Conservation (phyloP, 2,113 vertebrate genomes). For the Myanophis thanlyinensis region DNA sequence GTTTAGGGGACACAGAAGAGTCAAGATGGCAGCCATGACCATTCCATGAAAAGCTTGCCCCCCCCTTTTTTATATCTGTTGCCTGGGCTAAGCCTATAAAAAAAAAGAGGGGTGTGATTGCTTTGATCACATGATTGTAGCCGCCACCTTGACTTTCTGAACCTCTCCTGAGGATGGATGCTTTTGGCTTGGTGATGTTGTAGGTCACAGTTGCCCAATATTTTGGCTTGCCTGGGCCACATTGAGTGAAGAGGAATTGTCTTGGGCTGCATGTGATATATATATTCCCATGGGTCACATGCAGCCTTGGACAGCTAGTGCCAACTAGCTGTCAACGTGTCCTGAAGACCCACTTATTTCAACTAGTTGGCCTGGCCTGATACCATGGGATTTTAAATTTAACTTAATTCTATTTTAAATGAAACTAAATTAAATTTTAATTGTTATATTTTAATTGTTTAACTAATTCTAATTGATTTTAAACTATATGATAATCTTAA, state of each 20-base stretch:
- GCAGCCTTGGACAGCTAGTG: no score
- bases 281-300: no score
- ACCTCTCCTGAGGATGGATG: background rate
- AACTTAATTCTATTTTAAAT: no score
- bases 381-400: no score
- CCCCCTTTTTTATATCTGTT: background rate
- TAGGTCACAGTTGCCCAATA: background rate
- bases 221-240: background rate
- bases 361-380: no score
- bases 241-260: background rate
- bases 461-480: no score
- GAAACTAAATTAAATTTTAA: no score
- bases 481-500: no score
- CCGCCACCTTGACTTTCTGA: background rate
- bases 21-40: background rate
- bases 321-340: no score
- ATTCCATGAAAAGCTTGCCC: background rate
- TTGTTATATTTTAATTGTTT: no score
- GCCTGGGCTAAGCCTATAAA: background rate
- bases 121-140: background rate
- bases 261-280: background rate
- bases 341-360: no score
- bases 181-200: background rate
- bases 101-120: background rate
- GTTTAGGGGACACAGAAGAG: background rate